Conservation (phyloP, 2,113 vertebrate species). For the Albula glossodonta region DNA sequence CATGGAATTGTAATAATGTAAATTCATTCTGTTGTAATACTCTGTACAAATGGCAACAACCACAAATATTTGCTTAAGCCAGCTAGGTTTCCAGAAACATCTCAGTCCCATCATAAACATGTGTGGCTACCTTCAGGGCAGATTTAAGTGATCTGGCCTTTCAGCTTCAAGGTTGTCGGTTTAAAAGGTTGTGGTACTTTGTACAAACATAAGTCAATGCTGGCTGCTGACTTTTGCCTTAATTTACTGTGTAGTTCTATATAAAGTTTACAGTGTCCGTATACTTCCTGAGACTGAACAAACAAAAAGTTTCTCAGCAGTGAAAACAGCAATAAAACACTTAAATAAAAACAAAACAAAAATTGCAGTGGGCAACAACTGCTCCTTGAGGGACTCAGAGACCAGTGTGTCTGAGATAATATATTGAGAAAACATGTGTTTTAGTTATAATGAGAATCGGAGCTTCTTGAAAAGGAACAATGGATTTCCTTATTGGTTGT, state of each 20-base stretch:
- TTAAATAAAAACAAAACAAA: slow-evolving; percentile 27
- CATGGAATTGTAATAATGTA: slow-evolving; percentile 11
- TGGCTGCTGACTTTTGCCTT: slow-evolving; percentile 4
- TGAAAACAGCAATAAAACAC: slow-evolving; percentile 37
- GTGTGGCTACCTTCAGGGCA: not conserved
- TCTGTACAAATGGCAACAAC: slow-evolving; percentile 1
- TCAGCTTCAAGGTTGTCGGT: slow-evolving; percentile 28
- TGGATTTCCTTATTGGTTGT: not conserved
- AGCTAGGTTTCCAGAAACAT: not conserved
- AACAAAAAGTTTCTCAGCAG: slow-evolving; percentile 38
- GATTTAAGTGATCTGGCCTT: slow-evolving; percentile 32
- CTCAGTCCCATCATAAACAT: slow-evolving; percentile 3
- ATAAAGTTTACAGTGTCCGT: slow-evolving; percentile 41
- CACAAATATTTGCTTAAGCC: slow-evolving; percentile 31
- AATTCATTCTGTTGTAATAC: not conserved
- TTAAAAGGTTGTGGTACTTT: slow-evolving; percentile 10
- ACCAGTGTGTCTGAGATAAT: not conserved
- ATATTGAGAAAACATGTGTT: slow-evolving; percentile 13
- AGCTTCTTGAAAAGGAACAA: not conserved
- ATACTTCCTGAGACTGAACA: slow-evolving; percentile 42
- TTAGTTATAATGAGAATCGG: not conserved
- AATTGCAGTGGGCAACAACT: not conserved
- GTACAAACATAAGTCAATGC: slow-evolving; percentile 29
- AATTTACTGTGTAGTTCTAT: slow-evolving; percentile 29
- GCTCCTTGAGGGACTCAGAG: not conserved